Evolutionary conservation across 2,113 vertebrate species (phyloP), one percentile per base, ranked within the genome.

Genomic region (Bubalus kerabau): DNA sequence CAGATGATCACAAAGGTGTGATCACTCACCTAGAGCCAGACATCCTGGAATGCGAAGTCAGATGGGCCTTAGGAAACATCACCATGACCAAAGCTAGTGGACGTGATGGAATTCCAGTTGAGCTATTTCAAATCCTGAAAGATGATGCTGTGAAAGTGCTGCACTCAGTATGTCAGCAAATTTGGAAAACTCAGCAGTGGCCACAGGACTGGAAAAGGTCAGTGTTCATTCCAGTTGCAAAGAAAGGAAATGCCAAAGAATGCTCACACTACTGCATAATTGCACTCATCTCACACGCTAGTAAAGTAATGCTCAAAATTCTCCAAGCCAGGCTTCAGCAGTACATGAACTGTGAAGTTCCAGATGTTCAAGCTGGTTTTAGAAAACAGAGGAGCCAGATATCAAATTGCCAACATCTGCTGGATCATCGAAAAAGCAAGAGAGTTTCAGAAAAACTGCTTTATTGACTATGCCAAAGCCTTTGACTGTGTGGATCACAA

Each of bases 321-420:
- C 64, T 36, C 32, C 64, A 67, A 67, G 64, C 64, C 64, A 67
- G 64, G 8, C 32, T 36, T 67, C 8, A 67, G 16, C 17, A 67
- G 0, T 67, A 36, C 1, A 0, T 67, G 64, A 36, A 67, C 32
- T 0, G 2, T 67, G 64, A 67, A 36, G 8, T 21, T 17, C 14
- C 17, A 10, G 0, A 5, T 67, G 9, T 21, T 36, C 64, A 71
- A 71, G 64, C n/a, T 36, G 64, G n/a, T 1, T 36, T 71, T 71
- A 71, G 64, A 36, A 71, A 71, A 71, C n/a, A 36, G 62, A 64
- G n/a, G 17, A 67, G 36, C 32, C 64, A 67, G 64, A 67, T 8
- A 67, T 67, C 17, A 67, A 67, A 36, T 36, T 67, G 17, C 17
- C n/a, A 36, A 67, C 8, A 67, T 67, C 64, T 0, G 3, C 8